phyloP scores from a whole-genome alignment of 1,140 invertebrate species.

The Polypedilum pembai region DNA sequence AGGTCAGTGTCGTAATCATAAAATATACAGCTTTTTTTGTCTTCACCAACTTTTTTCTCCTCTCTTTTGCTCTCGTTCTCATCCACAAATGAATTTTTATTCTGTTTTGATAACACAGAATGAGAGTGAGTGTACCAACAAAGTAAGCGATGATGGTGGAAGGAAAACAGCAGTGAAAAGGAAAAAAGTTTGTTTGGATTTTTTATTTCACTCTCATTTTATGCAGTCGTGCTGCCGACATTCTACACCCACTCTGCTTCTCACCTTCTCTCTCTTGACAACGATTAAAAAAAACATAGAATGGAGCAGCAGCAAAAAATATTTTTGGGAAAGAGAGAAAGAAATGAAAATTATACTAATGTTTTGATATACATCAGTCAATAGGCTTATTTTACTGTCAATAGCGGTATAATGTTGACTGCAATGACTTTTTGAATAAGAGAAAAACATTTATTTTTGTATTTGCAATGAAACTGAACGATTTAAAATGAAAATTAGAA shows the following conservation, averaged over 20 bases:
- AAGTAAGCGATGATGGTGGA: background rate
- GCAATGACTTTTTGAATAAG: no score
- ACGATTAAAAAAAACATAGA: background rate
- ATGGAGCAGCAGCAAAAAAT: background rate
- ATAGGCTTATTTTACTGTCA: no score
- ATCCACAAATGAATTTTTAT: constrained; percentile 28
- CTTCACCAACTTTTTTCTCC: constrained; percentile 22
- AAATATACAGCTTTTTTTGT: constrained; percentile 28
- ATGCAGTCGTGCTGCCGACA: constrained; percentile 6
- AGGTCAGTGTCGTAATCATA: constrained; percentile 27
- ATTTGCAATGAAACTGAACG: no score
- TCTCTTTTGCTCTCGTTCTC: background rate
- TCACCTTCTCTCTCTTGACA: background rate
- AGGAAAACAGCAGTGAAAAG: background rate
- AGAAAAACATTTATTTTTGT: no score
- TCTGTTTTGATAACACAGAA: constrained; percentile 10
- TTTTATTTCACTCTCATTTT: background rate
- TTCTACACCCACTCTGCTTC: background rate
- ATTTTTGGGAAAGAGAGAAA: background rate
- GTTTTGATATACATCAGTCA: no score
- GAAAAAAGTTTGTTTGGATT: constrained; percentile 19
- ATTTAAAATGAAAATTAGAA: no score
- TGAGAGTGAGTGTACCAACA: background rate
- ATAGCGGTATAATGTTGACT: no score
- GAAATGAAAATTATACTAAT: no score